Base-by-base conservation (phyloP, 2,888 invertebrate species). In the Allophyes oxyacanthae region DNA sequence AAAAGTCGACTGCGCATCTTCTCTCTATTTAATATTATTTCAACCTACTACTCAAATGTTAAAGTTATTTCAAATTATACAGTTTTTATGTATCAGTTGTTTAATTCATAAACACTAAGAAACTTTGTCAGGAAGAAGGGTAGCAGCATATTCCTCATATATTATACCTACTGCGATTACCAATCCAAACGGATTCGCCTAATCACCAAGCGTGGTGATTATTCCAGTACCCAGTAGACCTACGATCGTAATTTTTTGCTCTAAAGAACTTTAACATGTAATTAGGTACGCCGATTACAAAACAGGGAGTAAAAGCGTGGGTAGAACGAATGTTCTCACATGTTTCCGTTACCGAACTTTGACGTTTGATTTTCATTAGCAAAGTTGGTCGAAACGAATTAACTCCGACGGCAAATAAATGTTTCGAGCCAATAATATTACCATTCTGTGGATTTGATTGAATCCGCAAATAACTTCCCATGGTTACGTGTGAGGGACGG, bases 381-480 rank as follows among this genome's bases (percentile, higher is more conserved):
- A 71, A 73, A 75, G 60, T 76, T 76, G 65, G 41, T 58, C 43
- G 43, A 71, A 77, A 68, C 68, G 64, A 77, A 75, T 81, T 75
- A 76, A 76, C 69, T 71, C 58, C 52, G 66, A 66, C 60, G 62
- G 74, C 67, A 79, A 77, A 84, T 82, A 82, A 85, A 84, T 81
- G 79, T 82, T 86, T 84, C 82, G 71, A 87, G 82, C 83, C 78
- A 83, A 88, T 89, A 86, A 86, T 84, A 90, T 87, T 86, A 89
- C 84, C 82, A 86, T 89, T 89, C 82, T 84, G 87, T 84, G 83
- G 87, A 88, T 90, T 91, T 91, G 91, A 92, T 93, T 91, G 88
- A 91, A 91, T 88, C 89, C 88, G 88, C 91, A 91, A 91, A 92
- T 90, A 90, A 87, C 87, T 90, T 92, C 90, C 87, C 89, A 90